These are phyloP conservation scores for Acomys russatus DNA, from an alignment of 2,797 vertebrate genomes.

Conservation along the genomic window DNA sequence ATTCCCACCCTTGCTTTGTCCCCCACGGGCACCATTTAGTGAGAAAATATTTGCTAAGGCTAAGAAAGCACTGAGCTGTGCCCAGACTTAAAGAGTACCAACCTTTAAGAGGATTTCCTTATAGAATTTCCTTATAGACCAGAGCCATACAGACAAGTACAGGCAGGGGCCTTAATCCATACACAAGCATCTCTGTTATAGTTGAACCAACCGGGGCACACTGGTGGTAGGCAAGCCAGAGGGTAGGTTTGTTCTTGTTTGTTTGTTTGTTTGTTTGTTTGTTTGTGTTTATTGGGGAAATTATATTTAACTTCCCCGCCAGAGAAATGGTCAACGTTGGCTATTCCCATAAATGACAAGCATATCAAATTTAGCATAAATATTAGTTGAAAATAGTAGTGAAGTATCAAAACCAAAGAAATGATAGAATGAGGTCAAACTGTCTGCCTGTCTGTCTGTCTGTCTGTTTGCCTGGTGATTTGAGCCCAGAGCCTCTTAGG, in stretches of 20 bases:
- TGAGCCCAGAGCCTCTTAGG: background rate
- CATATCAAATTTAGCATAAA: background rate
- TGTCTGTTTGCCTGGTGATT: background rate
- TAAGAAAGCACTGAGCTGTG: slow-evolving; percentile 24
- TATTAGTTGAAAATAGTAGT: slow-evolving; percentile 16
- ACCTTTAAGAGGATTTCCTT: slow-evolving; percentile 10
- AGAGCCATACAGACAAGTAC: background rate
- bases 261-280: background rate
- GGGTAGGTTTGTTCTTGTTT: background rate
- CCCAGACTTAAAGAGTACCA: slow-evolving; percentile 3
- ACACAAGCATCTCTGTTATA: background rate
- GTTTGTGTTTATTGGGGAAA: slow-evolving; percentile 23
- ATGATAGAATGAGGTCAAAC: background rate
- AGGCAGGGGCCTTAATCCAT: background rate
- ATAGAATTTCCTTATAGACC: background rate
- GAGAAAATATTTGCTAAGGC: slow-evolving; percentile 32
- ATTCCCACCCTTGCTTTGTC: slow-evolving; percentile 24
- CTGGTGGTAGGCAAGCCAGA: background rate
- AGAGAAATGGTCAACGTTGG: slow-evolving; percentile 18
- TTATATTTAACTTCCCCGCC: slow-evolving; percentile 15
- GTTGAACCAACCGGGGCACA: slow-evolving; percentile 12
- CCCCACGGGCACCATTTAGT: slow-evolving; percentile 24
- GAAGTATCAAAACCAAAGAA: slow-evolving; percentile 59
- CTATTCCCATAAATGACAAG: slow-evolving; percentile 11
- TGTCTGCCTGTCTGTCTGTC: background rate